These are phyloP conservation scores for Labeo rohita DNA, from an alignment of 2,113 vertebrate species.

Conservation along the genomic window DNA sequence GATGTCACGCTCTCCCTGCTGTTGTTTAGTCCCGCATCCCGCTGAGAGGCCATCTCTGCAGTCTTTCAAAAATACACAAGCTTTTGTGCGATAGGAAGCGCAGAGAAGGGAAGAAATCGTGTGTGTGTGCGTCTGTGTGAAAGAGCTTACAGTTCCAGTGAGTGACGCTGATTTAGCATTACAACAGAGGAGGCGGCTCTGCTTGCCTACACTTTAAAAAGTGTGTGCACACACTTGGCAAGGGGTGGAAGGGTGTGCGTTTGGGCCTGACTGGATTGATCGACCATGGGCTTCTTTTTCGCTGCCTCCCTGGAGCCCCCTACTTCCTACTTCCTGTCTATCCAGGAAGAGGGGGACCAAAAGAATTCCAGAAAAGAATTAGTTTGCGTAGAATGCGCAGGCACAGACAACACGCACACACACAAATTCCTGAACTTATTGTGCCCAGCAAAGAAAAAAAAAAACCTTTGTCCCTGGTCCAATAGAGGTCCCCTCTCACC, in stretches of 20 bases:
- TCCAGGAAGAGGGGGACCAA: slow-evolving; percentile 52
- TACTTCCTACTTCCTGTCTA: slow-evolving; percentile 69
- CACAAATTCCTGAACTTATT: slow-evolving; percentile 59
- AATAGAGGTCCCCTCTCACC: slow-evolving; percentile 62
- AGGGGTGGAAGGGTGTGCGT: slow-evolving; percentile 66
- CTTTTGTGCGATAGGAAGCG: slow-evolving; percentile 69
- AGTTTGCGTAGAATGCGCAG: slow-evolving; percentile 32
- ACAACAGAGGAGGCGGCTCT: slow-evolving; percentile 71
- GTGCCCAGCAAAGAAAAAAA: slow-evolving; percentile 60
- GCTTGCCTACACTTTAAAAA: slow-evolving; percentile 63
- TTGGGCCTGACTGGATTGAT: slow-evolving; percentile 67
- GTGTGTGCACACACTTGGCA: slow-evolving; percentile 69
- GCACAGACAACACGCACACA: slow-evolving; percentile 49
- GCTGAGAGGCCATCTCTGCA: slow-evolving; percentile 53
- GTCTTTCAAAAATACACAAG: slow-evolving; percentile 57
- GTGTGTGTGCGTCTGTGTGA: slow-evolving; percentile 60
- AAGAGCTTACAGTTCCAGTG: slow-evolving; percentile 75
- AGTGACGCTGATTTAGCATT: slow-evolving; percentile 74
- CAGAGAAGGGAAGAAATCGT: slow-evolving; percentile 56
- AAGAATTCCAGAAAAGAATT: slow-evolving; percentile 45
- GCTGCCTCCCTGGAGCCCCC: slow-evolving; percentile 61
- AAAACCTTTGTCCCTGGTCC: slow-evolving; percentile 60
- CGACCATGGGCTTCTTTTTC: slow-evolving; percentile 67
- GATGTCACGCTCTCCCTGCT: slow-evolving; percentile 41
- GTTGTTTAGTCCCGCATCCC: slow-evolving; percentile 43